A percentile compares a stretch with the other conserved stretches of the same genome.
These are phyloP conservation scores for Corythornis vintsioides DNA, from an alignment of 2,113 vertebrate genomes.

Conservation along the genomic window DNA sequence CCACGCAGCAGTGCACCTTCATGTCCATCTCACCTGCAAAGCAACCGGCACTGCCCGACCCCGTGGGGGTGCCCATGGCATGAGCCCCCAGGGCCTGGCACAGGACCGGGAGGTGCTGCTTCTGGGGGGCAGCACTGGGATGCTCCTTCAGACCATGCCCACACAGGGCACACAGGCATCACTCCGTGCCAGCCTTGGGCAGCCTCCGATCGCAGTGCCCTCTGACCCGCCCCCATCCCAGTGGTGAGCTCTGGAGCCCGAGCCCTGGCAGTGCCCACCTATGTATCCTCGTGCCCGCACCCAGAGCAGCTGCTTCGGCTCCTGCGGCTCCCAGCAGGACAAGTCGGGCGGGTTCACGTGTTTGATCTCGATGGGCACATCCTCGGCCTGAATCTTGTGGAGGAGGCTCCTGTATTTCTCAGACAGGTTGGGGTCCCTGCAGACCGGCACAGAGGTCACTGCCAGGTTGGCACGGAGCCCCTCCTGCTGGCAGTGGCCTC, in stretches of 20 bases:
- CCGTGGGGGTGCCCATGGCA: rapidly evolving
- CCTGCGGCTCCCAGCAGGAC: conserved; percentile 47
- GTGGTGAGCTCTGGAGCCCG: rapidly evolving
- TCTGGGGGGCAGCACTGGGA: not conserved
- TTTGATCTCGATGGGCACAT: conserved; percentile 91
- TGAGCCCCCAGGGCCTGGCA: not conserved
- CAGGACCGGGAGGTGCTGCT: not conserved
- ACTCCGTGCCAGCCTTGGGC: not conserved
- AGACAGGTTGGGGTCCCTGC: conserved; percentile 83
- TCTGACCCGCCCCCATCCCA: not conserved
- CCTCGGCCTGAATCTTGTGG: conserved; percentile 84
- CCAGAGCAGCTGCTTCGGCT: conserved; percentile 90
- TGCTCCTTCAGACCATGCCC: not conserved
- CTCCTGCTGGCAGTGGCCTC: not conserved
- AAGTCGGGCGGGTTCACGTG: conserved; percentile 80
- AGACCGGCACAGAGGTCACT: not conserved
- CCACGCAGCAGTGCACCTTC: conserved; percentile 95
- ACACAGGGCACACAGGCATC: rapidly evolving
- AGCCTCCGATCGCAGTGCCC: not conserved
- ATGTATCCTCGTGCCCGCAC: conserved; percentile 89
- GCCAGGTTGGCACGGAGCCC: not conserved
- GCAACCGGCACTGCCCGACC: rapidly evolving
- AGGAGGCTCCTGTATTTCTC: conserved; percentile 80
- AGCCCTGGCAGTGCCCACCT: conserved; percentile 74
- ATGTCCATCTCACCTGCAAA: conserved; percentile 83